Percentiles rank a stretch among this genome's conserved stretches.
These are phyloP conservation scores for Cerastoderma edule DNA, from an alignment of 2,888 invertebrate species.

Conservation along the genomic window DNA sequence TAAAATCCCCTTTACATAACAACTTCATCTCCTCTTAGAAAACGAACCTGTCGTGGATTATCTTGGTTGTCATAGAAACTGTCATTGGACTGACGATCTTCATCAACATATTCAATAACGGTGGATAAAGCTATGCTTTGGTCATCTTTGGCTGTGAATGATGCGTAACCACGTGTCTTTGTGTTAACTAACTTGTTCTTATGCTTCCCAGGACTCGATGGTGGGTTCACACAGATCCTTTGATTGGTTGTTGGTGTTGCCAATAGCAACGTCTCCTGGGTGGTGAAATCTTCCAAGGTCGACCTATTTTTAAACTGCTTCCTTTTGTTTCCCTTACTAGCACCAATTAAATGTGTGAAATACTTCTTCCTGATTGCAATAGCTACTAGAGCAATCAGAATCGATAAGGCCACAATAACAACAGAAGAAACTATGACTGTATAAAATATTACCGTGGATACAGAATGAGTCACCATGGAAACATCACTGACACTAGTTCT, in stretches of 20 bases:
- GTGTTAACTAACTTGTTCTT: slow-evolving; percentile 38
- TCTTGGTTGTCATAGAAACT: slow-evolving; percentile 27
- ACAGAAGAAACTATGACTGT: slow-evolving; percentile 27
- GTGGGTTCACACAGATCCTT: slow-evolving; percentile 35
- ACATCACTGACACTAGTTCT: slow-evolving; percentile 16
- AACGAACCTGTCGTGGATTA: not conserved
- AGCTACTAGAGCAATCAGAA: slow-evolving; percentile 25
- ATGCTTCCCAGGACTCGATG: slow-evolving; percentile 50
- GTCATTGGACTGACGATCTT: not conserved
- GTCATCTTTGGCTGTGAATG: slow-evolving; percentile 47
- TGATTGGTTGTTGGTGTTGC: slow-evolving; percentile 33
- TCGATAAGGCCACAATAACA: slow-evolving; percentile 26
- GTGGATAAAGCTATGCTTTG: slow-evolving; percentile 47
- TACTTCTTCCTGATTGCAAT: slow-evolving; percentile 39
- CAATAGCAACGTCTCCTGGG: slow-evolving; percentile 21
- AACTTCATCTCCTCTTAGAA: slow-evolving; percentile 14
- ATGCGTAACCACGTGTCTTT: slow-evolving; percentile 36
- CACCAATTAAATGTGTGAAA: slow-evolving; percentile 39
- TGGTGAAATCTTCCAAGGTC: not conserved
- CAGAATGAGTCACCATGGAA: not conserved
- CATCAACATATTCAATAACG: slow-evolving; percentile 43
- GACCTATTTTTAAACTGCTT: not conserved
- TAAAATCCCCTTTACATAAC: too few species aligned
- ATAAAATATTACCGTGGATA: slow-evolving; percentile 22
- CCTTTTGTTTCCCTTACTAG: not conserved